Base-by-base conservation (phyloP, 2,888 invertebrate genomes). In the Leptinotarsa haldemani region DNA sequence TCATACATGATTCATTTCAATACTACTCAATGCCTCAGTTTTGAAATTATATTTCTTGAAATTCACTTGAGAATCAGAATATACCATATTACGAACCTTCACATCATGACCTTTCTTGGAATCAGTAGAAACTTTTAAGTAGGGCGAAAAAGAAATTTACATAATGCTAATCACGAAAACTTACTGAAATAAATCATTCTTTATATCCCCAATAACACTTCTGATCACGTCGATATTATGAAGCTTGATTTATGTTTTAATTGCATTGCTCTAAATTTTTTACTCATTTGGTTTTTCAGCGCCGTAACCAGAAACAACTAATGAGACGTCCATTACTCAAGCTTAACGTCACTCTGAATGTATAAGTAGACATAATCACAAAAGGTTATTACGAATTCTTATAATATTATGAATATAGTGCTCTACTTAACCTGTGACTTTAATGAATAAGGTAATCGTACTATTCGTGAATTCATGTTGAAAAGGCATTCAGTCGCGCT, bases 371-470 rank as follows among this genome's bases (percentile, higher is more conserved):
- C 53, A 53, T 30, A 52, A 53, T 40, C 46, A 77, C 74, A 73
- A 74, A 73, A 74, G 69, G 68, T 70, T 56, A 74, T 74, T 72
- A 67, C 48, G 69, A 72, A 74, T 73, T 65, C 64, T 63, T 74
- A 70, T 66, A 70, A 69, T 69, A 69, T 69, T 64, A 73, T 77
- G 74, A 76, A 77, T 78, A 76, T 73, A 75, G 71, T 65, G 74
- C 71, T 73, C 72, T 75, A 71, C 75, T 78, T 77, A 74, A 76
- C 73, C 76, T 68, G 58, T 74, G 75, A 77, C 77, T 70, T 52
- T 56, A 22, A 68, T 68, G 68, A 68, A 68, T 68, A 61, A 18
- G 61, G 40, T 56, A 67, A 67, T 56, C 50, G 25, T 25, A 52
- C 61, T 61, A 40, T 15, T 16, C 40, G 40, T 40, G 40, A 61